Conservation (phyloP, 37 sponge, comb jelly and placozoan species). For the Aplysina aerophoba region DNA sequence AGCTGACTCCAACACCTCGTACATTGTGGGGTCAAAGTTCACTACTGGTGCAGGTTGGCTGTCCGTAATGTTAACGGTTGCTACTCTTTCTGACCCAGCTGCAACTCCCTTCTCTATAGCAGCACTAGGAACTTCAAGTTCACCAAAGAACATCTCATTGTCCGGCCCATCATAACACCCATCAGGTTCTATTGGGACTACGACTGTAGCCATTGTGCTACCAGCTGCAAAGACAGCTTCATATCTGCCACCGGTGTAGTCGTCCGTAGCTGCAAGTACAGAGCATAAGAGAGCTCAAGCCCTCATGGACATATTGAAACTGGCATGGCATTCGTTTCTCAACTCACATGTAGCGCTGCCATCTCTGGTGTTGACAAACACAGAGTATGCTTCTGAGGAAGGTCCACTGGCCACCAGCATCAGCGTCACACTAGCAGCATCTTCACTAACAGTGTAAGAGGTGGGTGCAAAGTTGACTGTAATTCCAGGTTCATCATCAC, state of each 20-base stretch:
- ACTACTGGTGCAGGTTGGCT: constrained; percentile 35
- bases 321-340: not conserved
- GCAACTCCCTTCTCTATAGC: not conserved
- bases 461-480: not conserved
- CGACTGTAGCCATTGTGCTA: not conserved
- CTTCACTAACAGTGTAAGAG: constrained; percentile 23
- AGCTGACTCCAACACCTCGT: not conserved
- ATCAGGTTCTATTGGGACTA: not conserved
- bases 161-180: constrained; percentile 9
- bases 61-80: constrained; percentile 18
- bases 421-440: not conserved
- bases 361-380: constrained; percentile 36
- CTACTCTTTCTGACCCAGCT: not conserved
- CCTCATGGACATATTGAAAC: not conserved
- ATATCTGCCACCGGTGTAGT: constrained; percentile 19
- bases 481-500: not conserved
- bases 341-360: constrained; percentile 50
- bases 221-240: constrained; percentile 33
- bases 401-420: not conserved
- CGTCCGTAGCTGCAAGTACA: constrained; percentile 24
- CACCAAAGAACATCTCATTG: not conserved
- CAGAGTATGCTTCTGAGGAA: not conserved
- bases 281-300: not conserved
- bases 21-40: not conserved
- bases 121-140: not conserved